These are phyloP conservation scores for Sebastes minor DNA, from an alignment of 2,797 vertebrate genomes.

Conservation along the genomic window DNA sequence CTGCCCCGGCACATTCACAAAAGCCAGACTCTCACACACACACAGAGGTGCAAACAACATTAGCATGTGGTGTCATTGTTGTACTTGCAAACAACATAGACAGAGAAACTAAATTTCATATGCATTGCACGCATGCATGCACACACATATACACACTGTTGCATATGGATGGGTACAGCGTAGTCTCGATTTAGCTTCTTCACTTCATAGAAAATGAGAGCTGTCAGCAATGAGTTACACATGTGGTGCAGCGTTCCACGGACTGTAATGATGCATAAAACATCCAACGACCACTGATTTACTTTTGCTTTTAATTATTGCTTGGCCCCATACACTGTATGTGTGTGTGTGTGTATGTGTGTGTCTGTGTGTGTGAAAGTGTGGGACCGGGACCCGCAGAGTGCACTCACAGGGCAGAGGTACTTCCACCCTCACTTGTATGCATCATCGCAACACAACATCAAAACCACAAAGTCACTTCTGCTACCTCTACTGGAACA, in stretches of 20 bases:
- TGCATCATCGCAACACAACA: constrained; percentile 36
- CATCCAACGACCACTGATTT: constrained; percentile 74
- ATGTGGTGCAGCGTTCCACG: constrained; percentile 62
- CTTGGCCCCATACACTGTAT: constrained; percentile 33
- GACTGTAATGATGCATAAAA: constrained; percentile 74
- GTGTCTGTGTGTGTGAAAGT: constrained; percentile 12
- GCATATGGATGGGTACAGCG: constrained; percentile 40
- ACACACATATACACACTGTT: neutral
- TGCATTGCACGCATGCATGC: neutral
- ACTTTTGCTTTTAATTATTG: constrained; percentile 76
- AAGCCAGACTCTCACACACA: constrained; percentile 13
- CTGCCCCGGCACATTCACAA: constrained; percentile 49
- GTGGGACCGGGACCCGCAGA: constrained; percentile 52
- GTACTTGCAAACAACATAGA: neutral
- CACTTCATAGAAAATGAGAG: constrained; percentile 66
- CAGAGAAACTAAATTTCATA: neutral
- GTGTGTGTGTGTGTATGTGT: neutral
- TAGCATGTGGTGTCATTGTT: neutral
- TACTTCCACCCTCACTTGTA: constrained; percentile 63
- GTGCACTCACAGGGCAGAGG: constrained; percentile 72
- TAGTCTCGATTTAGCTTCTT: constrained; percentile 70
- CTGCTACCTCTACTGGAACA: constrained; percentile 61
- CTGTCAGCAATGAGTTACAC: constrained; percentile 73
- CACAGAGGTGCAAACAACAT: neutral
- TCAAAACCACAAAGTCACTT: constrained; percentile 75